phyloP scores from a whole-genome alignment of 2,797 vertebrate genomes.

The Denticeps clupeoides region DNA sequence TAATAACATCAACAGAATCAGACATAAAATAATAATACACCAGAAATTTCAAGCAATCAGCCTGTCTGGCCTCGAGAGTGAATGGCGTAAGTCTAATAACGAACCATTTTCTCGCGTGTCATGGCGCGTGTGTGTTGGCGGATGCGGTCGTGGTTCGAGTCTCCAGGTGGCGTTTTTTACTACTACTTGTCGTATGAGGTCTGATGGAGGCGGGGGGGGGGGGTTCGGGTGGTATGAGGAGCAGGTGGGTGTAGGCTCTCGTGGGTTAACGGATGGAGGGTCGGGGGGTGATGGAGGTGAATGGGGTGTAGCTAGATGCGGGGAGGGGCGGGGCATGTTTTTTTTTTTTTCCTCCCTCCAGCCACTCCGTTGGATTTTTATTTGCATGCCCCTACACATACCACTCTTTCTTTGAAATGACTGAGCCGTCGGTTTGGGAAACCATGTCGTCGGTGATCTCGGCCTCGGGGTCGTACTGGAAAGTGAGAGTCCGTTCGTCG shows the following conservation, averaged over 20 bases:
- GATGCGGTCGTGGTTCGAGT: constrained; percentile 34
- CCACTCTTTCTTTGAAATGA: constrained; percentile 99
- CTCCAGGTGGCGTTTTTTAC: constrained; percentile 41
- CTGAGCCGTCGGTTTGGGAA: constrained; percentile 95
- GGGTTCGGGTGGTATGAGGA: constrained; percentile 27
- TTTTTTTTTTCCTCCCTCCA: constrained; percentile 23
- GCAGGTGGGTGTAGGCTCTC: constrained; percentile 28
- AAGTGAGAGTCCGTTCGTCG: constrained; percentile 88
- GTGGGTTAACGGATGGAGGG: background rate
- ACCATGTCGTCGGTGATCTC: constrained; percentile 95
- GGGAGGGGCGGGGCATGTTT: constrained; percentile 33
- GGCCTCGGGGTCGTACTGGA: constrained; percentile 87
- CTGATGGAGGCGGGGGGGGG: constrained; percentile 31
- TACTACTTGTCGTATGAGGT: constrained; percentile 45
- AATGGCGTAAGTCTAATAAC: constrained; percentile 34
- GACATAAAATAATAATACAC: constrained; percentile 50
- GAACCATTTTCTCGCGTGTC: constrained; percentile 42
- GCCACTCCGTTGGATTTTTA: constrained; percentile 2
- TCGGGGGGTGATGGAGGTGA: constrained; percentile 22
- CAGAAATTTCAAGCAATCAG: constrained; percentile 46
- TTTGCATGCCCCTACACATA: constrained; percentile 76
- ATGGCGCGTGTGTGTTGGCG: constrained; percentile 41
- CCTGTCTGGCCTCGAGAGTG: constrained; percentile 34
- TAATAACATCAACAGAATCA: constrained; percentile 46
- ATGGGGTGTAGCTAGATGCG: constrained; percentile 32